Conservation (phyloP, 1,140 invertebrate genomes). For the Venturia canescens region DNA sequence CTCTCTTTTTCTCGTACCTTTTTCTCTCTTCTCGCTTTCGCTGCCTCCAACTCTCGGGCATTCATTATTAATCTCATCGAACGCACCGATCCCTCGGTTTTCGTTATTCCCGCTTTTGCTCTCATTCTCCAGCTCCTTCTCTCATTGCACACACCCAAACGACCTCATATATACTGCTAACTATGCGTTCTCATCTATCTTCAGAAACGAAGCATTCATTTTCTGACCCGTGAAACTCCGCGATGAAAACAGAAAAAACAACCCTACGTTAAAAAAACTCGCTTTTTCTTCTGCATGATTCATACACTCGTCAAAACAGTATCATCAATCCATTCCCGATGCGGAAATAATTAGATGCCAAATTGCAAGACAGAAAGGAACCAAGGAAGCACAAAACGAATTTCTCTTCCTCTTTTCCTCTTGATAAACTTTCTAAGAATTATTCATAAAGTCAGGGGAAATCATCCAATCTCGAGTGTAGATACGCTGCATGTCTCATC, state of each 20-base stretch:
- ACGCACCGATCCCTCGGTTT: slow-evolving; percentile 14
- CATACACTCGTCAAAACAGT: no score
- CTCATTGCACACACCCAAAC: not conserved
- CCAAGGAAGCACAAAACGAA: no score
- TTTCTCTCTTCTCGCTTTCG: slow-evolving; percentile 14
- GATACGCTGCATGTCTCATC: no score
- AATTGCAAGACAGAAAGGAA: no score
- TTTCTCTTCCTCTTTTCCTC: no score
- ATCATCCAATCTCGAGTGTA: no score
- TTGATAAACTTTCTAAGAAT: no score
- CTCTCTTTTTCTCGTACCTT: slow-evolving; percentile 4
- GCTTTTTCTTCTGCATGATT: not conserved
- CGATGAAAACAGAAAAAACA: not conserved
- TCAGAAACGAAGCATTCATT: not conserved
- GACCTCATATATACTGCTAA: not conserved
- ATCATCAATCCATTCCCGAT: no score
- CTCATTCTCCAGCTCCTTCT: not conserved
- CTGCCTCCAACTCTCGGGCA: not conserved
- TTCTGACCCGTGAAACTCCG: not conserved
- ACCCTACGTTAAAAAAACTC: not conserved
- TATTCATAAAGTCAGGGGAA: no score
- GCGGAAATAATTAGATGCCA: no score
- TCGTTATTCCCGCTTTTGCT: slow-evolving; percentile 29
- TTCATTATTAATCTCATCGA: slow-evolving; percentile 46
- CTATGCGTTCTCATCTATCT: slow-evolving; percentile 22